Percentiles rank a stretch among this genome's conserved stretches.
Evolutionary conservation across 2,797 vertebrate species (phyloP).

Genomic region (Schizopygopsis malacanthus): DNA sequence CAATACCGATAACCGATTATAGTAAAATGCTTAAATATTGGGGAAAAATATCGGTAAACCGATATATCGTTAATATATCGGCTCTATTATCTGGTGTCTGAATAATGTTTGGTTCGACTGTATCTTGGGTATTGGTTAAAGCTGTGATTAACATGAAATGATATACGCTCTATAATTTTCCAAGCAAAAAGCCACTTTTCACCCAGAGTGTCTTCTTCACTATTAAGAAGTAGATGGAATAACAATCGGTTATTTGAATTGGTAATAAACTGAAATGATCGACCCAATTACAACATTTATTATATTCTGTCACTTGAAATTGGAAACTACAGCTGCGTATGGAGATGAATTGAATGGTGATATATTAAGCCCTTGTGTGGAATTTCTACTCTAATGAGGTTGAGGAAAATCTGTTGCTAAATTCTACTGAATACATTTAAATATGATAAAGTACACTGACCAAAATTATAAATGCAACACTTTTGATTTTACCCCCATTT

Average conservation of each 20-base stretch:
- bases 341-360: background rate
- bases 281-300: background rate
- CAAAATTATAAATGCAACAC: too few species aligned
- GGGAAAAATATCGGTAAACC: too few species aligned
- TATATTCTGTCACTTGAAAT: background rate
- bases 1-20: too few species aligned
- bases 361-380: background rate
- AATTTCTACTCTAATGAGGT: background rate
- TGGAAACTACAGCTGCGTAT: background rate
- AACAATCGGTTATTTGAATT: background rate
- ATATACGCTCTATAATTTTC: background rate
- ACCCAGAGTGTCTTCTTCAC: background rate
- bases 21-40: too few species aligned
- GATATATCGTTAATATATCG: too few species aligned
- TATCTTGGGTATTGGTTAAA: background rate
- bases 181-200: background rate
- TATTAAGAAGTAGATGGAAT: background rate
- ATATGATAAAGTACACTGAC: background rate
- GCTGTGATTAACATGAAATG: background rate
- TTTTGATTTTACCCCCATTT: too few species aligned
- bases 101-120: background rate
- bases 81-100: too few species aligned
- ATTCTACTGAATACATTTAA: background rate
- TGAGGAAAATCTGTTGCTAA: background rate
- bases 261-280: conserved; percentile 5